Base-by-base conservation (phyloP, 2,113 vertebrate species). In the Bambusicola thoracicus region DNA sequence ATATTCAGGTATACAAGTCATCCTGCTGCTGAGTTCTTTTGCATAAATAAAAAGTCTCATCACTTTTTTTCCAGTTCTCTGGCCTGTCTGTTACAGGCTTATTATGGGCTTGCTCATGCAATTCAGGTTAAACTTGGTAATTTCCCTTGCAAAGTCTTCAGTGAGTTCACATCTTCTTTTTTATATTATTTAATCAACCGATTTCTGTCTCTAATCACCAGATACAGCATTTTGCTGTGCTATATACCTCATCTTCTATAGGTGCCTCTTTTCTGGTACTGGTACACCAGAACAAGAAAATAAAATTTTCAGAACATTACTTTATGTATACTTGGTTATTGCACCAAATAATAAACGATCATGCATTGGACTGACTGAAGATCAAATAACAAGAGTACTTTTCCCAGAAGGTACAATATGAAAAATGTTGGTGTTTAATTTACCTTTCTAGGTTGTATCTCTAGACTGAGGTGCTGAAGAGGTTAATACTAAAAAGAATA, bases 1-100 rank as follows among this genome's bases (percentile, higher is more conserved):
- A 65, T 34, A 12, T 51, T n/a, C 66, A 79, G 62, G 19, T 34
- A 10, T 3, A 19, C 1, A 0, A 40, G 21, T 22, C 5, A 0
- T 36, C 75, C 32, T 65, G 18, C 55, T 34, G 51, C 25, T 4
- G 10, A n/a, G 16, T 41, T 61, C 34, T 32, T 5, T 14, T 76
- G 29, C 4, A 0, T 70, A 32, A 58, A 14, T 69, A 53, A 70
- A 27, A 92, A 69, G 15, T 55, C 61, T 13, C 4, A 1, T 40
- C 25, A 68, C 24, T 22, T 46, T 0, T 68, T 84, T 44, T 68
- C 32, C 38, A 34, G 21, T 24, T 40, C 68, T 38, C 11, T 27
- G 43, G 27, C 11, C 55, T 32, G 17, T 32, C 32, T 11, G 32
- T 32, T 56, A 56, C 55, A 32, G 30, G 30, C 19, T 56, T 32